Conservation (phyloP, 1,140 invertebrate genomes). For the Rhagoletis zephyria region DNA sequence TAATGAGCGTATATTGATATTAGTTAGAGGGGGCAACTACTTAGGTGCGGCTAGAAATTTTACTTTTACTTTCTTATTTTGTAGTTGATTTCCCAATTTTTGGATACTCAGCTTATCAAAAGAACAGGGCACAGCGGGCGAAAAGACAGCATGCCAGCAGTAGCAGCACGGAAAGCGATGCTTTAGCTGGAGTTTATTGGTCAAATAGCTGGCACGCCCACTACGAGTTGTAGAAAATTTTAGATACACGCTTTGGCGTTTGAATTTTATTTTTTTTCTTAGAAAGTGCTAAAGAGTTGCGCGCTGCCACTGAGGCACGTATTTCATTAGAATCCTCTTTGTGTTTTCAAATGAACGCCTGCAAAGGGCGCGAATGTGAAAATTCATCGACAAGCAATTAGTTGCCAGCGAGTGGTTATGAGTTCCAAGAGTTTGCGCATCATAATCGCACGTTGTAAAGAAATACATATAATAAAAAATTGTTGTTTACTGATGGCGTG, state of each 20-base stretch:
- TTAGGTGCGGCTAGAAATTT: background rate
- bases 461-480: background rate
- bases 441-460: background rate
- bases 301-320: background rate
- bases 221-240: background rate
- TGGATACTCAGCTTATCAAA: background rate
- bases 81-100: background rate
- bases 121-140: constrained; percentile 13
- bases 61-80: background rate
- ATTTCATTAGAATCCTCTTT: background rate
- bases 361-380: constrained; percentile 26
- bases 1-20: constrained; percentile 9
- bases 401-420: background rate
- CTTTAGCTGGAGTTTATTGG: background rate
- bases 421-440: constrained; percentile 22
- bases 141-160: constrained; percentile 15
- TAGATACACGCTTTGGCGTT: no score
- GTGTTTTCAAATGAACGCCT: background rate
- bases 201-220: constrained; percentile 1
- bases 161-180: background rate
- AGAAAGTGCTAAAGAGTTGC: constrained; percentile 12
- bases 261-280: background rate
- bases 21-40: background rate
- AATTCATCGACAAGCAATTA: constrained; percentile 42
- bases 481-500: constrained; percentile 34